phyloP scores from a whole-genome alignment of 2,888 invertebrate genomes.

The Cistogaster globosa region DNA sequence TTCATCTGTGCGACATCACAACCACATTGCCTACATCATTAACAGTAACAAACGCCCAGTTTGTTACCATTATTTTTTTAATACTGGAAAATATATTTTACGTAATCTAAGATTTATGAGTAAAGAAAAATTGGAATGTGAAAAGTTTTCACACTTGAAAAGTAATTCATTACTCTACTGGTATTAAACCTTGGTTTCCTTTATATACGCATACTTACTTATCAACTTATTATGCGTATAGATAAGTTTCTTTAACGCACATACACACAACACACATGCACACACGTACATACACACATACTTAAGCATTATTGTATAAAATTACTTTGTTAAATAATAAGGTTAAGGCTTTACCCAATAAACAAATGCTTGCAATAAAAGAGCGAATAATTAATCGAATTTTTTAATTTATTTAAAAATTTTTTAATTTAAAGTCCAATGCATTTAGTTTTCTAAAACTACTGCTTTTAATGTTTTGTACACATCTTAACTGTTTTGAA shows the following conservation, averaged over 20 bases:
- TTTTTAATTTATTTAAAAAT: too few relatives aligned
- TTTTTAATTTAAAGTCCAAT: too few relatives aligned
- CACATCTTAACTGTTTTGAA: too few relatives aligned
- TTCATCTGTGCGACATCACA: not conserved
- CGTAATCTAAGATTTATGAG: slow-evolving; percentile 16
- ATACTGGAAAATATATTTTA: slow-evolving; percentile 16
- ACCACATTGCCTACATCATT: not conserved
- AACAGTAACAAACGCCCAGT: not conserved
- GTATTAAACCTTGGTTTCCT: slow-evolving; percentile 54
- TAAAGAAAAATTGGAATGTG: not conserved
- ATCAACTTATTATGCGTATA: too few relatives aligned
- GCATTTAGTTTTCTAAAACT: too few relatives aligned
- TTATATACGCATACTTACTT: slow-evolving; percentile 1
- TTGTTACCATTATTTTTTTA: slow-evolving; percentile 31
- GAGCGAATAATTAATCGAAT: too few relatives aligned
- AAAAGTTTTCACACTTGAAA: slow-evolving; percentile 43
- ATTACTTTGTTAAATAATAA: too few relatives aligned
- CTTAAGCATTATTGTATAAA: not conserved
- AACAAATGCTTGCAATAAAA: too few relatives aligned
- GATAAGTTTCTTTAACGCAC: too few relatives aligned
- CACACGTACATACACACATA: not conserved
- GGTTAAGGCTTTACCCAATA: too few relatives aligned
- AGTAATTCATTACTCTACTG: slow-evolving; percentile 21
- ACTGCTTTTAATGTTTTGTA: too few relatives aligned
- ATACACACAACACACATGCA: not conserved